Evolutionary conservation across 2,113 vertebrate species (phyloP).

Genomic region (Sitta europaea): DNA sequence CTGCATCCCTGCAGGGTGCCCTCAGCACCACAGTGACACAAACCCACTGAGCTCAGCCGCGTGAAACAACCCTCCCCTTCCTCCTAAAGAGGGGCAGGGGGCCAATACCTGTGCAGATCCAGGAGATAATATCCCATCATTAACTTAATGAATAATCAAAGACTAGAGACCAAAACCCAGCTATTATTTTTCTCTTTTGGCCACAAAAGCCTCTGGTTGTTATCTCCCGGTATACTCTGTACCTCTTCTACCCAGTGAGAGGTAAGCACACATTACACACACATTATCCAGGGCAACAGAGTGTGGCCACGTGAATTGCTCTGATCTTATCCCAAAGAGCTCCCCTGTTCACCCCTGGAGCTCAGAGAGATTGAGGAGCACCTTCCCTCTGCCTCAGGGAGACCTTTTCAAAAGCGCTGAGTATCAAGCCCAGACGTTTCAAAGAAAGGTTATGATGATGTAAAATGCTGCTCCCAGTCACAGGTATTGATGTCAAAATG

Average conservation of each 20-base stretch:
- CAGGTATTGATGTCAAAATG: not conserved
- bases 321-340: not conserved
- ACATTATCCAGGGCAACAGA: not conserved
- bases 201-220: not conserved
- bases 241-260: not conserved
- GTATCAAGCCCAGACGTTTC: not conserved
- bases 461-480: not conserved
- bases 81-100: not conserved
- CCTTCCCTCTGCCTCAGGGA: not conserved
- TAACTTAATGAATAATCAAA: not conserved
- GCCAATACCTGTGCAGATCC: not conserved
- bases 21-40: not conserved
- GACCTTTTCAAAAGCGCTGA: not conserved
- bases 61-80: not conserved
- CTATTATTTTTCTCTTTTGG: not conserved
- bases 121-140: not conserved
- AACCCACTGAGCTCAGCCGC: not conserved
- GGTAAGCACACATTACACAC: too few relatives aligned
- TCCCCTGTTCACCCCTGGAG: not conserved
- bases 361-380: not conserved
- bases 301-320: not conserved
- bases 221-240: fast-evolving
- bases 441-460: not conserved
- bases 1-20: not conserved
- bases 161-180: not conserved